phyloP scores from a whole-genome alignment of 2,888 invertebrate genomes.

The Tiliacea aurago region DNA sequence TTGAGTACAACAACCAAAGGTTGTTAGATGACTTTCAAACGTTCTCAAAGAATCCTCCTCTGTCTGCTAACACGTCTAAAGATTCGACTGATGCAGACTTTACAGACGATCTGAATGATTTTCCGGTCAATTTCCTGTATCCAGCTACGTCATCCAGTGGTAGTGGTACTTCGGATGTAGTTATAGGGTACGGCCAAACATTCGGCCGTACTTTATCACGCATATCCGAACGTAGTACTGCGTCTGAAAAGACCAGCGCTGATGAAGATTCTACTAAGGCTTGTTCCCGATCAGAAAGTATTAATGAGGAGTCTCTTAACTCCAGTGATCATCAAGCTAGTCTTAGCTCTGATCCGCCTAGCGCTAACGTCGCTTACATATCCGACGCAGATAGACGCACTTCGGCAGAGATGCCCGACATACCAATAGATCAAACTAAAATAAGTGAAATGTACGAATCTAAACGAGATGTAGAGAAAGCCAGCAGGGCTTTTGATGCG shows the following conservation, averaged over 20 bases:
- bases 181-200: slow-evolving; percentile 93
- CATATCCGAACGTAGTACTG: slow-evolving; percentile 97
- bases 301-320: slow-evolving; percentile 95
- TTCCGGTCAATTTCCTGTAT: slow-evolving; percentile 94
- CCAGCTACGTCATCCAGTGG: slow-evolving; percentile 90
- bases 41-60: slow-evolving; percentile 87
- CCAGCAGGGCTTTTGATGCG: slow-evolving; percentile 72
- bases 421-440: slow-evolving; percentile 94
- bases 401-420: slow-evolving; percentile 96
- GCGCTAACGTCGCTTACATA: slow-evolving; percentile 93
- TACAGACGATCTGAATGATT: slow-evolving; percentile 94
- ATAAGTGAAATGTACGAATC: slow-evolving; percentile 90
- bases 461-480: slow-evolving; percentile 86
- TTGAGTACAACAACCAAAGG: slow-evolving; percentile 86
- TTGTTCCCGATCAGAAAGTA: slow-evolving; percentile 95
- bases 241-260: slow-evolving; percentile 96
- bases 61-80: slow-evolving; percentile 88
- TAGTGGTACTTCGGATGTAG: slow-evolving; percentile 91
- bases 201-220: slow-evolving; percentile 95
- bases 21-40: slow-evolving; percentile 88
- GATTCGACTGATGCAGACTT: slow-evolving; percentile 92
- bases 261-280: slow-evolving; percentile 97
- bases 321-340: slow-evolving; percentile 97
- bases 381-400: slow-evolving; percentile 95
- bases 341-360: slow-evolving; percentile 95